Conservation (phyloP, 2,113 vertebrate genomes). For the Atrichornis clamosus region DNA sequence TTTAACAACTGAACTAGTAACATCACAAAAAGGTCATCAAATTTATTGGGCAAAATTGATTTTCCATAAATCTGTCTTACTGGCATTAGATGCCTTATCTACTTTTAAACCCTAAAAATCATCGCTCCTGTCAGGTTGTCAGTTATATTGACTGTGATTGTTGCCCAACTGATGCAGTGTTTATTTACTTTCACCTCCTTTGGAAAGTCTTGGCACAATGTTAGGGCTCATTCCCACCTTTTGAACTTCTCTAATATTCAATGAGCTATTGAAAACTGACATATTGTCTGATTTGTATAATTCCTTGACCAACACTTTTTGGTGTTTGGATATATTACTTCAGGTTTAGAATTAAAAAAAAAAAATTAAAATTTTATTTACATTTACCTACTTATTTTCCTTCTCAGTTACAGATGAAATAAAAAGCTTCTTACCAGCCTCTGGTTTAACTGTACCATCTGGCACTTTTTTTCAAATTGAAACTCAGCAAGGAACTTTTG, state of each 20-base stretch:
- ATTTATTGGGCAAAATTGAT: not conserved
- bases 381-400: not conserved
- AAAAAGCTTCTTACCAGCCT: not conserved
- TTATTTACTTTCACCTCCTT: not conserved
- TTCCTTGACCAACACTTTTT: not conserved
- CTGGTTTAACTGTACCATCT: not conserved
- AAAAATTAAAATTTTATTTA: not conserved
- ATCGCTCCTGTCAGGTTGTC: not conserved
- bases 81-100: not conserved
- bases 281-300: not conserved
- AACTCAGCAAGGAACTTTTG: not conserved
- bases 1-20: not conserved
- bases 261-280: not conserved
- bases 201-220: not conserved
- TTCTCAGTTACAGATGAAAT: not conserved
- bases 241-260: not conserved
- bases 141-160: not conserved
- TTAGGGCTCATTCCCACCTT: not conserved
- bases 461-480: not conserved
- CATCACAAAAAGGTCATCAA: not conserved
- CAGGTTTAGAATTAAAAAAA: rapidly evolving
- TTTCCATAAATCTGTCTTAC: not conserved
- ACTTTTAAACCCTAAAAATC: not conserved
- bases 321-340: not conserved
- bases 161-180: not conserved